A percentile compares a stretch with the other conserved stretches of the same genome.
Conservation (phyloP, 2,888 invertebrate genomes). For the Cepaea hortensis region DNA sequence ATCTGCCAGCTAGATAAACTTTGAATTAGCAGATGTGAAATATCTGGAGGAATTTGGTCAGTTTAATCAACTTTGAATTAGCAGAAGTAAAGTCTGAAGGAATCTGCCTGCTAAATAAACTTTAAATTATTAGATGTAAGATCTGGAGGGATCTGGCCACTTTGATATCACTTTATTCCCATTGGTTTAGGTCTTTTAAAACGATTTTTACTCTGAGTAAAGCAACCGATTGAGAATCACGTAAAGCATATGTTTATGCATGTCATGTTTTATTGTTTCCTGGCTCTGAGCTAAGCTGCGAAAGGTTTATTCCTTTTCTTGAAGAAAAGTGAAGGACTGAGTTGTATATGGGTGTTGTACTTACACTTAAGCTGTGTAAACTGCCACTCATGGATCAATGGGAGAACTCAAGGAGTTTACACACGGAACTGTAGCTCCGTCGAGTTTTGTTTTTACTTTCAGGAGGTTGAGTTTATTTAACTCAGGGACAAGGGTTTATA, state of each 20-base stretch:
- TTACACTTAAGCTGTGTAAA: slow-evolving; percentile 40
- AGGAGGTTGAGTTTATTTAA: slow-evolving; percentile 4
- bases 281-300: slow-evolving; percentile 11
- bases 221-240: background rate
- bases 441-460: slow-evolving; percentile 7
- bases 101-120: no score
- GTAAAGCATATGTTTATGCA: background rate
- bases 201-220: background rate
- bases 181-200: background rate
- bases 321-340: slow-evolving; percentile 30
- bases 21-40: no score
- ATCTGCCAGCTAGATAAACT: no score
- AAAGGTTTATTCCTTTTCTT: slow-evolving; percentile 18
- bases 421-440: slow-evolving; percentile 30
- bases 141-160: no score
- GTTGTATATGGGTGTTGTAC: background rate
- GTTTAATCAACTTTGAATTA: no score
- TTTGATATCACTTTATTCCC: background rate
- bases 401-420: slow-evolving; percentile 18
- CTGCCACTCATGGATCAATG: slow-evolving; percentile 22
- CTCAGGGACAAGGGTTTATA: background rate
- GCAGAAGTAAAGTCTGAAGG: no score
- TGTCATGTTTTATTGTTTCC: slow-evolving; percentile 6
- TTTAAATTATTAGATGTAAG: no score
- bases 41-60: no score